These are phyloP conservation scores for Periphyllus acericola DNA, from an alignment of 2,888 invertebrate genomes.

Conservation along the genomic window DNA sequence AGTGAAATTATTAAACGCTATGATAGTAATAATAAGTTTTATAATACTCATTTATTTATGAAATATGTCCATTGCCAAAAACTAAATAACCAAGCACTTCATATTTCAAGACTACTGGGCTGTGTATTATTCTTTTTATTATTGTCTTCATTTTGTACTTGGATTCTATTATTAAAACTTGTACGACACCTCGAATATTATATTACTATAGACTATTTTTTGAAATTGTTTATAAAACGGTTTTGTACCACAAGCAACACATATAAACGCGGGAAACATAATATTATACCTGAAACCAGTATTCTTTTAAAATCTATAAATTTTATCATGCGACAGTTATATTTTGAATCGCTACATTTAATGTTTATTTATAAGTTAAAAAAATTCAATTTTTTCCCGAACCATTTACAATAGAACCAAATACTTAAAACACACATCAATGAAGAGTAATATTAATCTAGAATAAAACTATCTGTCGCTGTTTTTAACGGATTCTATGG, in stretches of 20 bases:
- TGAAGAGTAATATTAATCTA: too few species aligned
- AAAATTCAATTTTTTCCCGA: too few species aligned
- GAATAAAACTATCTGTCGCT: neutral
- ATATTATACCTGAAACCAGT: too few species aligned
- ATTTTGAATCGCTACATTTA: neutral
- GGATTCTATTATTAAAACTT: constrained; percentile 26
- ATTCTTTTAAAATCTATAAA: too few species aligned
- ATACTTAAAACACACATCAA: too few species aligned
- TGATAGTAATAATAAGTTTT: neutral
- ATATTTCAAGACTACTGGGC: constrained; percentile 6
- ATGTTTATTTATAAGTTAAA: too few species aligned
- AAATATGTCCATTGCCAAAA: constrained; percentile 31
- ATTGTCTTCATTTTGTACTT: constrained; percentile 34
- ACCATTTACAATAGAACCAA: too few species aligned
- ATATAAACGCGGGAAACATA: too few species aligned
- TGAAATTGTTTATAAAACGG: too few species aligned
- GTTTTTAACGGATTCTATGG: neutral
- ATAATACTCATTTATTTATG: neutral
- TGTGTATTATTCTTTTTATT: constrained; percentile 8
- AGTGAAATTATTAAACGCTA: neutral
- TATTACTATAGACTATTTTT: neutral
- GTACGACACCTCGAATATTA: neutral
- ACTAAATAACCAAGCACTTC: neutral
- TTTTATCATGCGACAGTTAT: too few species aligned
- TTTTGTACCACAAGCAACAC: too few species aligned